These are phyloP conservation scores for Hormiphora californensis DNA, from an alignment of 37 sponge, comb jelly and placozoan genomes.

Conservation along the genomic window DNA sequence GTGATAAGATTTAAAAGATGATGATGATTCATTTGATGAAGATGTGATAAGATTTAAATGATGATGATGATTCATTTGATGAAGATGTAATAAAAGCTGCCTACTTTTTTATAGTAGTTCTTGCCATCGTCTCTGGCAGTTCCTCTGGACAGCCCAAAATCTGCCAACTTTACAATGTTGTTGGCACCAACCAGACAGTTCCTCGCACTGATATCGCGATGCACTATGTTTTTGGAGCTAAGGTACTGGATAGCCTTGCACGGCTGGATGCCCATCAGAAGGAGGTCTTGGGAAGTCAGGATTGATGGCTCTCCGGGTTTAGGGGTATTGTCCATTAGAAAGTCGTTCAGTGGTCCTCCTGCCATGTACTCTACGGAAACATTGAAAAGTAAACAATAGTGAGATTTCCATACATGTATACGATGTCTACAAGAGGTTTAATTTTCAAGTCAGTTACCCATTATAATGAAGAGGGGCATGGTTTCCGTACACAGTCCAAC, in stretches of 20 bases:
- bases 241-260: slow-evolving; percentile 11
- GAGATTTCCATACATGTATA: not conserved
- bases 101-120: slow-evolving; percentile 45
- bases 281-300: not conserved
- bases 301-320: too few relatives aligned
- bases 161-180: slow-evolving; percentile 15
- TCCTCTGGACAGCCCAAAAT: slow-evolving; percentile 36
- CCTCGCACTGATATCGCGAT: slow-evolving; percentile 41
- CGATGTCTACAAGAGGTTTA: not conserved
- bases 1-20: too few relatives aligned
- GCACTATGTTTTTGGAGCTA: not conserved
- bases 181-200: slow-evolving; percentile 28
- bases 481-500: slow-evolving; percentile 35
- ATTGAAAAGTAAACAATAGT: too few relatives aligned
- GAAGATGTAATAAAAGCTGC: not conserved
- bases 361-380: slow-evolving; percentile 19
- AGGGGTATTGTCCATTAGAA: slow-evolving; percentile 13
- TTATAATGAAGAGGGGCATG: slow-evolving; percentile 26
- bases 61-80: not conserved
- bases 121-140: slow-evolving; percentile 23
- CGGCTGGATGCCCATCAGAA: slow-evolving; percentile 27
- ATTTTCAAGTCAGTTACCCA: not conserved
- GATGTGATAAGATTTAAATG: too few relatives aligned
- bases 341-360: slow-evolving; percentile 10
- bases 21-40: too few relatives aligned